A percentile compares a stretch with the other conserved stretches of the same genome.
phyloP scores from a whole-genome alignment of 2,113 vertebrate species.

The Octodon degus region DNA sequence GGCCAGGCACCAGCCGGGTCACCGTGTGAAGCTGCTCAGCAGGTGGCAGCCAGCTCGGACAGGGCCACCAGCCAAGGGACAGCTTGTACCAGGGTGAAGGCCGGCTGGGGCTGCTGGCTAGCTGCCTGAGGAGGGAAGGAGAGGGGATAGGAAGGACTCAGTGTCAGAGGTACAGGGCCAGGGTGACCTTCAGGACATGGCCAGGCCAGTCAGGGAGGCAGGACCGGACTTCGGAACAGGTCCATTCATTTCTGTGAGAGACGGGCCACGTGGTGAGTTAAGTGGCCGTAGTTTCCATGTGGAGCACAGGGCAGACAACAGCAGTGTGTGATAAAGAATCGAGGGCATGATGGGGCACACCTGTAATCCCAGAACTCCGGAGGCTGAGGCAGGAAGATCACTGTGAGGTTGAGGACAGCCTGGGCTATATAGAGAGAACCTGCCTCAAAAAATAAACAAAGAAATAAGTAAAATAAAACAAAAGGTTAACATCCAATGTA shows the following conservation, averaged over 20 bases:
- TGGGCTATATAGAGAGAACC: background rate
- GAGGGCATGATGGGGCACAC: background rate
- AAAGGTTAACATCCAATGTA: no score
- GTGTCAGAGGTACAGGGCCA: background rate
- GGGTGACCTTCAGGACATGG: background rate
- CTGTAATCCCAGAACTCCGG: background rate
- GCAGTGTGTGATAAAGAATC: background rate
- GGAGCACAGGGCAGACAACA: background rate
- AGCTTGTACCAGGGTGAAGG: background rate
- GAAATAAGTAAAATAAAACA: background rate
- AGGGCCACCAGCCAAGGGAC: background rate
- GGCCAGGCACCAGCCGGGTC: background rate
- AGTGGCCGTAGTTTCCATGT: background rate
- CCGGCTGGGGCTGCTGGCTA: background rate
- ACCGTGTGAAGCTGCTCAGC: background rate
- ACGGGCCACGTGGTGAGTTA: fast-evolving
- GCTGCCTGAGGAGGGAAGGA: background rate
- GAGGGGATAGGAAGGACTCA: background rate
- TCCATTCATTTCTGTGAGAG: background rate
- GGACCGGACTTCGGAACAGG: background rate
- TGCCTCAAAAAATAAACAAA: background rate
- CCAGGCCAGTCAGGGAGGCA: background rate
- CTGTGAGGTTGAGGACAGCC: background rate
- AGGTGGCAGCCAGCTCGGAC: background rate
- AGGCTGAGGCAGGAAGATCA: background rate